These are phyloP conservation scores for Rhombomys opimus DNA, from an alignment of 2,113 vertebrate genomes.

Conservation along the genomic window DNA sequence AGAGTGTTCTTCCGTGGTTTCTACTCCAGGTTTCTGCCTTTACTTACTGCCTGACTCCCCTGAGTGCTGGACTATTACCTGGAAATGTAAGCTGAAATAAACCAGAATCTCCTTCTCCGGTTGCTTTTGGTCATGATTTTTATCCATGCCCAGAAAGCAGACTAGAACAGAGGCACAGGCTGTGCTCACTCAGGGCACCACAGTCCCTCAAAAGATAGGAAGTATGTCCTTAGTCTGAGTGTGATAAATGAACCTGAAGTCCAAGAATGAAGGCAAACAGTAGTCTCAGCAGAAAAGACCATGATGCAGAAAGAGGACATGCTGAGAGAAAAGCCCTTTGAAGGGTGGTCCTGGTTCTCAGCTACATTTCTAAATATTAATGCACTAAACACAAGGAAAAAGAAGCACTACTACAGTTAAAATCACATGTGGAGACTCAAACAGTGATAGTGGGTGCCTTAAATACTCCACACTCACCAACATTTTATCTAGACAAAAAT, in stretches of 20 bases:
- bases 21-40: background rate
- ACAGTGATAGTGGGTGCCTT: too few relatives aligned
- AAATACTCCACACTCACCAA: too few relatives aligned
- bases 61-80: background rate
- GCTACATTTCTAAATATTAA: background rate
- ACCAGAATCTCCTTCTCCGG: background rate
- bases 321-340: background rate
- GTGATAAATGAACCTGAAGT: background rate
- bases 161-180: background rate
- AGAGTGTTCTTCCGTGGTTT: background rate
- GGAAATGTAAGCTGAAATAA: background rate
- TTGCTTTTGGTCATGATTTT: background rate
- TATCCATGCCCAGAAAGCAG: too few relatives aligned
- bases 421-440: too few relatives aligned
- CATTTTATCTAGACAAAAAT: too few relatives aligned
- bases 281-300: background rate
- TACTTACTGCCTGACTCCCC: background rate
- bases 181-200: background rate
- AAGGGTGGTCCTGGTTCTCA: background rate
- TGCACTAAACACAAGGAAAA: too few relatives aligned
- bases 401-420: too few relatives aligned
- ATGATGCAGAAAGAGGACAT: background rate
- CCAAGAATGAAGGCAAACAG: background rate
- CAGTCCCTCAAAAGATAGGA: background rate
- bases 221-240: background rate